Percentiles rank a stretch among this genome's conserved stretches.
phyloP scores from a whole-genome alignment of 2,113 vertebrate species.

The Meriones unguiculatus region DNA sequence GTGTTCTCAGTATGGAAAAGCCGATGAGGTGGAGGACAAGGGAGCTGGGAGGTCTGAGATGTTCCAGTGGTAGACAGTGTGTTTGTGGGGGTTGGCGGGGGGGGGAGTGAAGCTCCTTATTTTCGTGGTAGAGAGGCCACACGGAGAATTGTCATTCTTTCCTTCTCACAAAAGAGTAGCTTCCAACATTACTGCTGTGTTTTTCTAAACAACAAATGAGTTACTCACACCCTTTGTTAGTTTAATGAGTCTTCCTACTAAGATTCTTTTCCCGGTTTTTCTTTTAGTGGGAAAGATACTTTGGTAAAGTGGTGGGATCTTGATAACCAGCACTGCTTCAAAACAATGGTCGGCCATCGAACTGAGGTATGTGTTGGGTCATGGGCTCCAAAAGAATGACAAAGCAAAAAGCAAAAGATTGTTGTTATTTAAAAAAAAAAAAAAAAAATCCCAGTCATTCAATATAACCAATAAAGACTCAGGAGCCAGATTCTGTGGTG shows the following conservation, averaged over 20 bases:
- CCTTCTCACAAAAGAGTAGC: not conserved
- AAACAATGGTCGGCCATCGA: conserved; percentile 96
- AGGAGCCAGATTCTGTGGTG: too few relatives aligned
- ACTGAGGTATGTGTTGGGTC: conserved; percentile 91
- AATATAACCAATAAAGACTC: too few relatives aligned
- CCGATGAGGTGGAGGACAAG: not conserved
- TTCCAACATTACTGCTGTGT: not conserved
- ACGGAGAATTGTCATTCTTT: not conserved
- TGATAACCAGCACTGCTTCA: conserved; percentile 98
- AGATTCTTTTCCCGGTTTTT: conserved; percentile 17
- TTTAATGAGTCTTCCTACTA: not conserved
- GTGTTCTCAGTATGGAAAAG: not conserved
- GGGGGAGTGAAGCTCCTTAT: not conserved
- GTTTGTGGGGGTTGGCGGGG: not conserved
- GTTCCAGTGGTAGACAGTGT: not conserved
- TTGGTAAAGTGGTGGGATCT: conserved; percentile 99
- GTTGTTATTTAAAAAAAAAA: too few relatives aligned
- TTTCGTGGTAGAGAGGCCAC: not conserved
- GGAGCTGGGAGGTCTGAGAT: not conserved
- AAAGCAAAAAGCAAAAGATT: not conserved
- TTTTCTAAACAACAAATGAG: conserved; percentile 13
- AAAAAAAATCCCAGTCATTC: too few relatives aligned
- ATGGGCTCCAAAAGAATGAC: not conserved
- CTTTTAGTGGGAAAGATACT: conserved; percentile 94
- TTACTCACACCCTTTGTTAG: not conserved